phyloP scores from a whole-genome alignment of 2,888 invertebrate genomes.

The Flabesymbios commensalis region DNA sequence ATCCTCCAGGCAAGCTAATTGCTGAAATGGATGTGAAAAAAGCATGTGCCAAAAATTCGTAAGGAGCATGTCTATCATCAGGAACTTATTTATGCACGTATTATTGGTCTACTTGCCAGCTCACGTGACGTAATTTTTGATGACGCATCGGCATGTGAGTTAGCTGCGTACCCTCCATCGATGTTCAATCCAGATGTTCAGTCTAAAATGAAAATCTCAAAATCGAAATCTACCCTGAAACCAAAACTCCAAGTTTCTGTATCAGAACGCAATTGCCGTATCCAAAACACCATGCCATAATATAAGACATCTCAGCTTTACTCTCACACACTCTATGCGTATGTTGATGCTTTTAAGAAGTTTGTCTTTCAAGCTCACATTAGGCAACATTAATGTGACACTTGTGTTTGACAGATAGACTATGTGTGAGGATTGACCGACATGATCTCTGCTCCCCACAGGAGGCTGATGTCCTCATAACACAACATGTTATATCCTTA shows the following conservation, averaged over 20 bases:
- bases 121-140: constrained; percentile 8
- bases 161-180: constrained; percentile 21
- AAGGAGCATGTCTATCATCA: constrained; percentile 10
- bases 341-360: constrained; percentile 8
- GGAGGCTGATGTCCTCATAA: constrained; percentile 3
- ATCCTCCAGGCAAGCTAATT: background rate
- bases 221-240: constrained; percentile 10
- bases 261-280: constrained; percentile 9
- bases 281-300: constrained; percentile 4
- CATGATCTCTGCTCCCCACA: constrained; percentile 5
- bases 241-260: constrained; percentile 6
- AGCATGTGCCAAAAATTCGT: constrained; percentile 3
- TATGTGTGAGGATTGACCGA: constrained; percentile 2
- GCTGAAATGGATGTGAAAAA: constrained; percentile 8
- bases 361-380: constrained; percentile 8
- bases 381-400: background rate
- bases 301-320: no score
- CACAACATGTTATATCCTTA: constrained; percentile 5
- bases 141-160: constrained; percentile 15
- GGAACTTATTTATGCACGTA: constrained; percentile 13
- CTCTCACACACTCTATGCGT: constrained; percentile 7
- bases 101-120: constrained; percentile 14
- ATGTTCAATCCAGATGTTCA: constrained; percentile 20
- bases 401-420: constrained; percentile 13
- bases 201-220: constrained; percentile 7